Evolutionary conservation across 2,113 vertebrate genomes (phyloP).

Genomic region (Xyliphius kryptos): DNA sequence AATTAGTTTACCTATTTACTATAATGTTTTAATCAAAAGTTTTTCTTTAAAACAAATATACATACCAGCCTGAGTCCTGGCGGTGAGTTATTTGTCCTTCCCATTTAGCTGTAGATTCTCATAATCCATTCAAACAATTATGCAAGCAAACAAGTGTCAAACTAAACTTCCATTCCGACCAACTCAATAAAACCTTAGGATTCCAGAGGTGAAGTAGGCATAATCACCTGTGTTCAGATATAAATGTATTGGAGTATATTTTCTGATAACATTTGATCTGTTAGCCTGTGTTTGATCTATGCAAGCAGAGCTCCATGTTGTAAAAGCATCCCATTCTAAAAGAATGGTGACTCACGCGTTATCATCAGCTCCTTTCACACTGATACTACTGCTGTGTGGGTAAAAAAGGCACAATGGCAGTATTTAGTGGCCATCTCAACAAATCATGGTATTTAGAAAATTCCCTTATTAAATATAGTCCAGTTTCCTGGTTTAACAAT

Average conservation of each 20-base stretch:
- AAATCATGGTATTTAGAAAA: not conserved
- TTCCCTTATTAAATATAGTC: not conserved
- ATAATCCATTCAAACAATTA: not conserved
- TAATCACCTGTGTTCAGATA: not conserved
- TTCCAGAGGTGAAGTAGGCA: not conserved
- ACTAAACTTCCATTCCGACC: not conserved
- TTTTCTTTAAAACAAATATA: constrained; percentile 17
- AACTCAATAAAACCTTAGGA: not conserved
- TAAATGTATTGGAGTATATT: not conserved
- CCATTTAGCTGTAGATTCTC: constrained; percentile 36
- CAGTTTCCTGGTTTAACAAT: not conserved
- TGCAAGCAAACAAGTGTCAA: not conserved
- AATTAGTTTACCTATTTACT: not conserved
- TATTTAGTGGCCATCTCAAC: not conserved
- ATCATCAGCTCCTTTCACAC: constrained; percentile 18
- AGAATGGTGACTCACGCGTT: constrained; percentile 3
- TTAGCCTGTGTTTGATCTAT: constrained; percentile 4
- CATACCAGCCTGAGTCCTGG: constrained; percentile 42
- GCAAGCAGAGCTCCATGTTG: constrained; percentile 12
- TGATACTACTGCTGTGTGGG: constrained; percentile 25
- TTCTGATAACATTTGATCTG: not conserved
- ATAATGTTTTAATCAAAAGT: not conserved
- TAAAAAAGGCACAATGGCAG: constrained; percentile 31
- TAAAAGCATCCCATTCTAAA: constrained; percentile 10
- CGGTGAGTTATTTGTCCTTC: constrained; percentile 36